Evolutionary conservation across 1,140 invertebrate species (phyloP).

Genomic region (Papilio machaon): DNA sequence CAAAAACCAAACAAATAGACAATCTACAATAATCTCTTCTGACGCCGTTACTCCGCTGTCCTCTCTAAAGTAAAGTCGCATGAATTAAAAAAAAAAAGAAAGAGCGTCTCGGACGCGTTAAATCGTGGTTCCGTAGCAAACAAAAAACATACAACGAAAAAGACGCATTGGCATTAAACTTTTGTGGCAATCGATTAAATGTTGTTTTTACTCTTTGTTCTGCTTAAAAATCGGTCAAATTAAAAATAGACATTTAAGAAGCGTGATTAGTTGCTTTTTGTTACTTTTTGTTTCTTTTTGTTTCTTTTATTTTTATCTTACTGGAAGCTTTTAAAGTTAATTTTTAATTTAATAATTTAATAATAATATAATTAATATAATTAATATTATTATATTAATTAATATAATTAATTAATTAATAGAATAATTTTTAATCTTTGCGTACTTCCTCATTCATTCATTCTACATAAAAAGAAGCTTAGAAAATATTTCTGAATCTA

Average conservation of each 20-base stretch:
- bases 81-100: conserved; percentile 29
- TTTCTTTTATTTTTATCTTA: not conserved
- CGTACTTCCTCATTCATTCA: too few relatives aligned
- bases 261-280: not conserved
- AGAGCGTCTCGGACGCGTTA: conserved; percentile 29
- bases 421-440: too few relatives aligned
- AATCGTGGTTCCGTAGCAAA: conserved; percentile 30
- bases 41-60: conserved; percentile 14
- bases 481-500: too few relatives aligned
- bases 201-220: conserved; percentile 3
- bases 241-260: not conserved
- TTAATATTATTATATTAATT: too few relatives aligned
- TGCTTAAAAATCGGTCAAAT: conserved; percentile 1
- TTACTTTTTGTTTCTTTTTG: not conserved
- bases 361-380: too few relatives aligned
- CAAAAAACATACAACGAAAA: not conserved
- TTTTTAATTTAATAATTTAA: too few relatives aligned
- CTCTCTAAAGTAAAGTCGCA: conserved; percentile 20
- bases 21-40: conserved; percentile 22
- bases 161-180: conserved; percentile 16
- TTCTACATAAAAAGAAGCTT: too few relatives aligned
- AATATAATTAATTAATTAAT: too few relatives aligned
- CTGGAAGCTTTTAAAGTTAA: not conserved
- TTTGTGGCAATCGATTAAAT: conserved; percentile 36
- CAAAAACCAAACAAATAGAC: conserved; percentile 29